phyloP scores from a whole-genome alignment of 2,113 vertebrate genomes.

The Protomyctophum bolini region DNA sequence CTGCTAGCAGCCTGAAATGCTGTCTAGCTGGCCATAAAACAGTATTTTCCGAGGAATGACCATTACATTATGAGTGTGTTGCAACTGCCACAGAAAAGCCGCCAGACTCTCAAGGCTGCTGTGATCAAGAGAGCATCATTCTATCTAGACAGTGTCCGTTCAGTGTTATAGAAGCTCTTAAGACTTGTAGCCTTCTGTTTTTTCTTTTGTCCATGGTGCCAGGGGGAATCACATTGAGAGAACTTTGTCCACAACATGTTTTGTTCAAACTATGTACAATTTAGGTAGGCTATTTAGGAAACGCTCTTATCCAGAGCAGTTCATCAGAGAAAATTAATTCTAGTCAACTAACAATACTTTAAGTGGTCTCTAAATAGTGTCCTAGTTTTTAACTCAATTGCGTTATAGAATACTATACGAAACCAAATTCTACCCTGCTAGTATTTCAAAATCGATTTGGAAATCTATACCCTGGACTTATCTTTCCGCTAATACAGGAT shows the following conservation, averaged over 20 bases:
- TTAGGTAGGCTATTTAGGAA: too few relatives aligned
- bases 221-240: too few relatives aligned
- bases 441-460: neutral
- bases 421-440: neutral
- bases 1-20: constrained; percentile 47
- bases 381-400: too few relatives aligned
- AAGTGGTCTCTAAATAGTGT: too few relatives aligned
- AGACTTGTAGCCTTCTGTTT: too few relatives aligned
- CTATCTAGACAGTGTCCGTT: too few relatives aligned
- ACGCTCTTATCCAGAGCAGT: neutral
- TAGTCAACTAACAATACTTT: too few relatives aligned
- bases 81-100: constrained; percentile 45
- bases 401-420: neutral
- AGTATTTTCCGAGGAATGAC: constrained; percentile 39
- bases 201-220: too few relatives aligned
- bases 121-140: constrained; percentile 2
- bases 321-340: neutral
- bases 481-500: neutral
- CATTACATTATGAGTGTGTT: constrained; percentile 15
- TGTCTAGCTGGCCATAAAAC: constrained; percentile 49
- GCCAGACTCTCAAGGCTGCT: constrained; percentile 4
- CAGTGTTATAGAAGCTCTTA: too few relatives aligned
- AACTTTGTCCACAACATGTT: neutral
- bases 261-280: neutral
- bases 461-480: neutral